Percentiles rank a stretch among this genome's conserved stretches.
These are phyloP conservation scores for Geococcyx californianus DNA, from an alignment of 2,113 vertebrate species.

Conservation along the genomic window DNA sequence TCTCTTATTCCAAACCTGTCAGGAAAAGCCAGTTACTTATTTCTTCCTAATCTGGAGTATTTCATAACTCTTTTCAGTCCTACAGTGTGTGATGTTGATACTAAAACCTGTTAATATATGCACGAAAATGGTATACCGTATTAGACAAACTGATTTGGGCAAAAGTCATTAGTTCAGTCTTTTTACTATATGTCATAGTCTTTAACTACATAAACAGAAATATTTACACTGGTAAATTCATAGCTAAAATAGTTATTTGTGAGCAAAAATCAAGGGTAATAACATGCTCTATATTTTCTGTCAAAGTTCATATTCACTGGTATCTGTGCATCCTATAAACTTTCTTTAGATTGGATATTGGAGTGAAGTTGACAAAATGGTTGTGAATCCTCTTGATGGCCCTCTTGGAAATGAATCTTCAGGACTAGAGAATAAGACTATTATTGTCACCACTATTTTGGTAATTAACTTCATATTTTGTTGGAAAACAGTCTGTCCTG, in stretches of 20 bases:
- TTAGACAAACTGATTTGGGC: neutral
- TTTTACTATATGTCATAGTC: neutral
- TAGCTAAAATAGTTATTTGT: neutral
- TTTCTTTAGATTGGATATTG: constrained; percentile 94
- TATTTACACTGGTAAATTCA: neutral
- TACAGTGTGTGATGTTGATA: neutral
- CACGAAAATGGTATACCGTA: neutral
- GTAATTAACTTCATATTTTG: constrained; percentile 80
- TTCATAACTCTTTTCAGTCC: neutral
- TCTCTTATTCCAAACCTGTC: neutral
- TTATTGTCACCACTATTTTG: constrained; percentile 97
- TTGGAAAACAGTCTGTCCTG: constrained; percentile 21
- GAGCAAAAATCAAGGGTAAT: neutral
- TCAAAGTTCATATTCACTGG: neutral
- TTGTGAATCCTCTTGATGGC: constrained; percentile 91
- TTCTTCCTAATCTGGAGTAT: neutral
- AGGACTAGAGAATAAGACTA: constrained; percentile 97
- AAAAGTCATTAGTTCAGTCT: neutral
- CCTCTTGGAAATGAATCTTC: constrained; percentile 90
- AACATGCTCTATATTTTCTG: neutral
- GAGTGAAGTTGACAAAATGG: constrained; percentile 99
- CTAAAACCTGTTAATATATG: neutral
- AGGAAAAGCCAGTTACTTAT: neutral
- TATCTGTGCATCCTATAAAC: constrained; percentile 46
- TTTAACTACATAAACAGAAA: neutral